Base-by-base conservation (phyloP, 2,888 invertebrate genomes). In the Slavum lentiscoides region DNA sequence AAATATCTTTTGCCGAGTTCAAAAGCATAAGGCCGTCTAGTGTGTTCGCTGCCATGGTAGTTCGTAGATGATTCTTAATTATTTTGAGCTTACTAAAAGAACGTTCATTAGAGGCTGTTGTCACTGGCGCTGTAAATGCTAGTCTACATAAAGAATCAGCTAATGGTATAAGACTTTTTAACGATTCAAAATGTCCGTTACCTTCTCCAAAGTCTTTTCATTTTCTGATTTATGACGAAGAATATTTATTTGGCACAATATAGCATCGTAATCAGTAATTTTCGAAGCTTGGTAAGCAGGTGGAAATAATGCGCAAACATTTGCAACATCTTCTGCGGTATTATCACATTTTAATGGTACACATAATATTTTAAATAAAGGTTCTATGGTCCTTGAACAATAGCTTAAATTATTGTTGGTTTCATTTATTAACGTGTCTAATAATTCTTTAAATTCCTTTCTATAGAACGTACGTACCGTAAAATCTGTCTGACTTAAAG, bases 221-320 rank as follows among this genome's bases (percentile, higher is more conserved):
- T 68, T 9, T 21, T 68, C 49, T 5, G 49, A 49, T 68, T 68
- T 68, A 68, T 68, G 68, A 49, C 68, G 49, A 68, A 68, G 49
- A 49, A 68, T 68, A 17, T 68, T 68, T 68, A 68, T 68, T 68
- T 68, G 23, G 23, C 68, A 68, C 49, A 68, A 68, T 68, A 68
- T 68, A 68, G 68, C 68, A 68, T 68, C 68, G 68, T 68, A 68
- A 49, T 68, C 68, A 68, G 68, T 68, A 21, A 68, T 23, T 49
- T 49, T 21, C 49, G 68, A 68, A 68, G 68, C 15, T 49, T 68
- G 5, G 21, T 68, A 49, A 13, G 21, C n/a, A 53, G 68, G 68
- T 49, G 68, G 68, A 68, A 68, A 68, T 68, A 68, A 68, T 68
- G 15, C 43, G 49, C 68, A 68, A 68, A 49, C 68, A 21, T 68